A percentile compares a stretch with the other conserved stretches of the same genome.
phyloP scores from a whole-genome alignment of 2,113 vertebrate species.

The Recurvirostra avosetta region DNA sequence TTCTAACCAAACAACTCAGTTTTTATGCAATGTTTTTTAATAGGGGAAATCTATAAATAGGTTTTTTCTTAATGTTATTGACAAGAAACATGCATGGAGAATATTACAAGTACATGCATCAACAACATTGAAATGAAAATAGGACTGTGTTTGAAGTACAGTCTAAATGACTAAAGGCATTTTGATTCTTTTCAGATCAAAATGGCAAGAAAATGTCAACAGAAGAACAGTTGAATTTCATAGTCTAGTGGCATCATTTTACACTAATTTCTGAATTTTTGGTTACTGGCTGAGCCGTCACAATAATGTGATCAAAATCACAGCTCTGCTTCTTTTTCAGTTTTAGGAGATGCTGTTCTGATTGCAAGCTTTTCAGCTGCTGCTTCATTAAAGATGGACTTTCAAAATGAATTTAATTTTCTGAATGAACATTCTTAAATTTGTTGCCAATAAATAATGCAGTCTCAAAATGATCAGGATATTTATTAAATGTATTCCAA shows the following conservation, averaged over 20 bases:
- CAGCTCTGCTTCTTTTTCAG: not conserved
- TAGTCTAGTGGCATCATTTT: constrained; percentile 20
- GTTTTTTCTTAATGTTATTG: not conserved
- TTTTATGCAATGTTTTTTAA: constrained; percentile 6
- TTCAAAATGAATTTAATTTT: not conserved
- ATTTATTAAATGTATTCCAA: not conserved
- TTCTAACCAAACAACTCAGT: not conserved
- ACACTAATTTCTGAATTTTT: constrained; percentile 36
- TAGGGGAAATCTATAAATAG: not conserved
- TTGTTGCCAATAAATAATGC: not conserved
- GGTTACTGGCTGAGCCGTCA: constrained; percentile 18
- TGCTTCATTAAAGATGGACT: not conserved
- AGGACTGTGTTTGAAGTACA: not conserved
- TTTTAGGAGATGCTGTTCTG: not conserved
- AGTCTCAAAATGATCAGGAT: not conserved
- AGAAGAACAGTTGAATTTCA: constrained; percentile 20
- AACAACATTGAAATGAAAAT: constrained; percentile 15
- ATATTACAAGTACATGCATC: not conserved
- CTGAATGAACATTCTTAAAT: not conserved
- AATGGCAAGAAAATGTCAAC: constrained; percentile 43
- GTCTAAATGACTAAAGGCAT: constrained; percentile 11
- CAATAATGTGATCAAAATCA: not conserved
- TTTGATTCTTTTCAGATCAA: constrained; percentile 34
- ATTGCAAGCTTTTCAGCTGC: not conserved
- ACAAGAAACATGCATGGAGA: constrained; percentile 1